phyloP scores from a whole-genome alignment of 2,888 invertebrate species.

The Eurytoma adleriae region DNA sequence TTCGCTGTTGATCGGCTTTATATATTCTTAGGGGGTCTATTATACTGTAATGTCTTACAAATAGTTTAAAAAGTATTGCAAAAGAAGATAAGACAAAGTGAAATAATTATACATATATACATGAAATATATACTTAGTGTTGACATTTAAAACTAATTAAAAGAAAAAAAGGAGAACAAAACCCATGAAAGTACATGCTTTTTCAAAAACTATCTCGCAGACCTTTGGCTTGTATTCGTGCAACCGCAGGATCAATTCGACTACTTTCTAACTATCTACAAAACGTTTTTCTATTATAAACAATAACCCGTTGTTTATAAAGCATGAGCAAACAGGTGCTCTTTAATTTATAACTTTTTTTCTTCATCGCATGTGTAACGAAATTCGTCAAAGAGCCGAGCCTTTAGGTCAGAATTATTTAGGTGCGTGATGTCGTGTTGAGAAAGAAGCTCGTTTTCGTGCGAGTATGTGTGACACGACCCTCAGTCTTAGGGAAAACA shows the following conservation, averaged over 20 bases:
- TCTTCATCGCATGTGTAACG: slow-evolving; percentile 29
- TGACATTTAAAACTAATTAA: slow-evolving; percentile 67
- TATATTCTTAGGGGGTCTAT: slow-evolving; percentile 30
- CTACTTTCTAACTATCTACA: slow-evolving; percentile 50
- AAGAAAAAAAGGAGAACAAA: slow-evolving; percentile 67
- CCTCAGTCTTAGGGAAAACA: background rate
- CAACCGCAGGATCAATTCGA: slow-evolving; percentile 32
- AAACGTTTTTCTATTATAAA: slow-evolving; percentile 52
- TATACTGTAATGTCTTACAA: slow-evolving; percentile 21
- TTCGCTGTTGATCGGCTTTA: slow-evolving; percentile 65
- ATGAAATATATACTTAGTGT: slow-evolving; percentile 67
- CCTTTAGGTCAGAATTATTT: slow-evolving; percentile 50
- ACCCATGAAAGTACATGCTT: slow-evolving; percentile 76
- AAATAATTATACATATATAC: slow-evolving; percentile 63
- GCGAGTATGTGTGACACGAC: slow-evolving; percentile 10
- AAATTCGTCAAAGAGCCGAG: slow-evolving; percentile 51
- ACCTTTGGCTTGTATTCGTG: slow-evolving; percentile 42
- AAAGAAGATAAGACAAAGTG: slow-evolving; percentile 60
- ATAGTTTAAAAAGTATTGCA: slow-evolving; percentile 54
- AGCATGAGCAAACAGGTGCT: background rate
- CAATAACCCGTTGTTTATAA: slow-evolving; percentile 33
- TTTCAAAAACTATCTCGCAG: slow-evolving; percentile 61
- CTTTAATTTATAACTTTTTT: slow-evolving; percentile 35
- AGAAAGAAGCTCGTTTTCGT: background rate
- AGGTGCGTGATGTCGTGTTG: slow-evolving; percentile 24